A percentile compares a stretch with the other conserved stretches of the same genome.
Evolutionary conservation across 2,888 invertebrate genomes (phyloP).

Genomic region (Stenichneumon culpator): DNA sequence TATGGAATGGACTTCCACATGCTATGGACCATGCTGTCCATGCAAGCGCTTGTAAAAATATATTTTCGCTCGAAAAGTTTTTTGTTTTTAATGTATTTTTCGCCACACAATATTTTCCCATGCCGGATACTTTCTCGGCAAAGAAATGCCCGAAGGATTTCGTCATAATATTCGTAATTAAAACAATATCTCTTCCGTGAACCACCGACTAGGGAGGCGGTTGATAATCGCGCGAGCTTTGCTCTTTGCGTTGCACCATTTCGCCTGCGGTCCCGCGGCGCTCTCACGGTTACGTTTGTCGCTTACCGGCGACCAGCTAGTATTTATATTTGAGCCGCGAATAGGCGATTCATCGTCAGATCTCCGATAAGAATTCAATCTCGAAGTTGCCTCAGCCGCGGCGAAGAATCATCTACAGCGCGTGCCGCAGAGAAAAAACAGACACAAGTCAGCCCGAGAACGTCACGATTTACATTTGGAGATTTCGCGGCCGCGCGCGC

Average conservation of each 20-base stretch:
- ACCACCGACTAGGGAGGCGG: constrained; percentile 8
- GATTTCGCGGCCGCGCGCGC: background rate
- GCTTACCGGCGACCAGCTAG: background rate
- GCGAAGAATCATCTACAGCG: background rate
- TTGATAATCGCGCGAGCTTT: constrained; percentile 11
- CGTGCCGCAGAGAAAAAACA: constrained; percentile 7
- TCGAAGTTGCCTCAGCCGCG: background rate
- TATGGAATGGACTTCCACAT: too few relatives aligned
- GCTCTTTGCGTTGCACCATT: constrained; percentile 25
- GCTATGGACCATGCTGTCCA: too few relatives aligned
- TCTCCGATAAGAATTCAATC: constrained; percentile 1
- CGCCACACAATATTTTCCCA: too few relatives aligned
- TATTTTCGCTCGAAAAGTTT: too few relatives aligned
- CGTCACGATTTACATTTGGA: constrained; percentile 37
- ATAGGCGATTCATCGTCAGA: constrained; percentile 2
- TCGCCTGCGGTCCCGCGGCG: background rate
- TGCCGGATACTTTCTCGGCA: too few relatives aligned
- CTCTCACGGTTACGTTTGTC: background rate
- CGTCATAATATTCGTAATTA: constrained; percentile 34
- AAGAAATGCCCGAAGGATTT: background rate
- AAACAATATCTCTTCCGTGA: constrained; percentile 7
- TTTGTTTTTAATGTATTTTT: too few relatives aligned
- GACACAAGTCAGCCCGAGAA: background rate
- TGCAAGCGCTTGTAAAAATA: too few relatives aligned
- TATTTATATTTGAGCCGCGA: constrained; percentile 4